A percentile compares a stretch with the other conserved stretches of the same genome.
Evolutionary conservation across 37 sponge, comb jelly and placozoan species (phyloP).

Genomic region (Oopsacas minuta): DNA sequence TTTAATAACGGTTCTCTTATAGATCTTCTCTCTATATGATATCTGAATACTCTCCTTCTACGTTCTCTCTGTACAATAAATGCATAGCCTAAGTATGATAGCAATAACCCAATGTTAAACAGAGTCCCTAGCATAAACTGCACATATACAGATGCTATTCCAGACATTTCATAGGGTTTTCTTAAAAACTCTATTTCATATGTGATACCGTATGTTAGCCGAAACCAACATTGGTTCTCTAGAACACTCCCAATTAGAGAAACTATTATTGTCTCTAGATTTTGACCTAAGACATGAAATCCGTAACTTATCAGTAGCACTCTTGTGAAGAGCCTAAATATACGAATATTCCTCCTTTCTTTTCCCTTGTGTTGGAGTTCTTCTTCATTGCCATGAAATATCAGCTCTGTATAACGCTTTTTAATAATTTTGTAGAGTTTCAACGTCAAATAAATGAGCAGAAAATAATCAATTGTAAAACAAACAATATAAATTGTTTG

Average conservation of each 20-base stretch:
- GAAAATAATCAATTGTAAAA: not conserved
- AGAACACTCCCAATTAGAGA: not conserved
- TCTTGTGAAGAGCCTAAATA: not conserved
- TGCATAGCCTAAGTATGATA: not conserved
- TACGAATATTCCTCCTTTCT: not conserved
- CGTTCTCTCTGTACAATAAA: not conserved
- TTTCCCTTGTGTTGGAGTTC: not conserved
- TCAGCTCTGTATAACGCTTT: not conserved
- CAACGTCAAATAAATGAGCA: not conserved
- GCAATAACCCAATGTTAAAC: not conserved
- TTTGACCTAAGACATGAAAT: not conserved
- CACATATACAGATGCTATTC: not conserved
- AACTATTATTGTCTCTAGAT: not conserved
- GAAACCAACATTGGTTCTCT: not conserved
- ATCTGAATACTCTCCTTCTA: not conserved
- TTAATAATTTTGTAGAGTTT: not conserved
- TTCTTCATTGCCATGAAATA: not conserved
- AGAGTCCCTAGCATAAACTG: not conserved
- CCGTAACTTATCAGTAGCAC: not conserved
- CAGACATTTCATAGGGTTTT: not conserved
- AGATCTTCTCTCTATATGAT: not conserved
- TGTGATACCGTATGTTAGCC: not conserved
- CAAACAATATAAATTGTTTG: not conserved
- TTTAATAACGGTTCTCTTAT: not conserved
- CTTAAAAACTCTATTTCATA: not conserved